Evolutionary conservation across 2,888 invertebrate genomes (phyloP).

Genomic region (Pterostichus niger): DNA sequence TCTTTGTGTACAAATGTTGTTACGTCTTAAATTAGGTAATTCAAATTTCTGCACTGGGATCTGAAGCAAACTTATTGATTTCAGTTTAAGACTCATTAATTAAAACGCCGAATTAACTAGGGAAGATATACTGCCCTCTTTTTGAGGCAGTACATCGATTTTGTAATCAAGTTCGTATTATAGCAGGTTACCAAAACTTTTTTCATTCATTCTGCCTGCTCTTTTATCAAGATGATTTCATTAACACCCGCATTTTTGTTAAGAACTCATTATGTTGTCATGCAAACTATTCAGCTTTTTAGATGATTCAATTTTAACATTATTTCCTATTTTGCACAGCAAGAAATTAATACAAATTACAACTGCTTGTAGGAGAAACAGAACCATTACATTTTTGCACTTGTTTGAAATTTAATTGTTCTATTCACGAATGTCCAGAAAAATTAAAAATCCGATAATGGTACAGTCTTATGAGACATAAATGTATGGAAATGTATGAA

Average conservation of each 20-base stretch:
- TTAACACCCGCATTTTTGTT: conserved; percentile 30
- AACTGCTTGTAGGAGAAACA: too few species aligned
- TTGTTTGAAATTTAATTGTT: too few species aligned
- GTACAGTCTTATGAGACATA: too few species aligned
- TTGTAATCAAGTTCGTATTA: conserved; percentile 34
- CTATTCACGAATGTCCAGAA: too few species aligned
- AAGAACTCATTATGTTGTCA: background rate
- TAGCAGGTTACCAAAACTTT: conserved; percentile 14
- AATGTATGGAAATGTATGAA: too few species aligned
- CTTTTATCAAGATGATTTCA: conserved; percentile 15
- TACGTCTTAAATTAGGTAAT: background rate
- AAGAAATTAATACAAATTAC: too few species aligned
- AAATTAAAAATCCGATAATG: too few species aligned
- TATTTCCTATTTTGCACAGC: too few species aligned
- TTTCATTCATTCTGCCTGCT: conserved; percentile 10
- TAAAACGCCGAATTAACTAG: conserved; percentile 5
- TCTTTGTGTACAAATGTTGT: background rate
- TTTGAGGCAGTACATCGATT: conserved; percentile 23
- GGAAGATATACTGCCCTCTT: conserved; percentile 9
- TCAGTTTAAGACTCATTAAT: conserved; percentile 30
- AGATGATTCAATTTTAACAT: background rate
- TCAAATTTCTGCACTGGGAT: background rate
- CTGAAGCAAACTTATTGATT: background rate
- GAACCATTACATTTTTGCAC: too few species aligned
- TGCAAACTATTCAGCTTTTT: conserved; percentile 3